Evolutionary conservation across 1,140 invertebrate species (phyloP), one percentile per base, ranked within the genome.

Genomic region (Dysdera silvatica): DNA sequence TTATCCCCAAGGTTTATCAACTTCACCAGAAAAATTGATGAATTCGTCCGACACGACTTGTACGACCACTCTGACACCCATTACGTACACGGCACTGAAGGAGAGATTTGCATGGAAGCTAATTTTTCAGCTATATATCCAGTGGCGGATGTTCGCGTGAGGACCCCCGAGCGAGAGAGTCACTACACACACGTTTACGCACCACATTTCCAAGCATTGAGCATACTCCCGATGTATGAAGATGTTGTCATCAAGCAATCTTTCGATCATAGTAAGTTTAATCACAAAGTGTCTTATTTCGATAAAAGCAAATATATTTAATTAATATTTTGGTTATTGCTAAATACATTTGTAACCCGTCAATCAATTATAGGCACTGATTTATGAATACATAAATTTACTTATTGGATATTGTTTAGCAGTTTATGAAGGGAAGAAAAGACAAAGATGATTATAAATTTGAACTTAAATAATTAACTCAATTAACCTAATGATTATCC

Each of bases 191-290:
- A 67, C 16, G 59, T 51, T 23, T 52, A n/a, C 41, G 0, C 57
- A 3, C 65, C 59, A 2, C 6, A 20, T 6, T 55, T 47, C 33
- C 10, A 7, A 0, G 53, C 53, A 32, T 37, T 65, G 29, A 59
- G 51, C 8, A 33, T 56, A 0, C 60, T 32, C 32, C 63, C 63
- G 0, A n/a, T 37, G 2, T 60, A 59, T 24, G 56, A 60, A 24
- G 49, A 65, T 20, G 8, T 40, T 3, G 40, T 59, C 23, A 16
- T 65, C 31, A 62, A 62, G 31, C 54, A 62, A 7, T 62, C 60
- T 8, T 37, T 55, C 31, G 56, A 45, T 23, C 52, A 62, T 14
- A 2, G 60, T 62, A 55, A 53, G 58, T 26, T 45, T 20, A 18
- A 14, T 45, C n/a, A n/a, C n/a, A n/a, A n/a, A n/a, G n/a, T 45